These are phyloP conservation scores for Bungarus multicinctus DNA, from an alignment of 2,113 vertebrate species.

Conservation along the genomic window DNA sequence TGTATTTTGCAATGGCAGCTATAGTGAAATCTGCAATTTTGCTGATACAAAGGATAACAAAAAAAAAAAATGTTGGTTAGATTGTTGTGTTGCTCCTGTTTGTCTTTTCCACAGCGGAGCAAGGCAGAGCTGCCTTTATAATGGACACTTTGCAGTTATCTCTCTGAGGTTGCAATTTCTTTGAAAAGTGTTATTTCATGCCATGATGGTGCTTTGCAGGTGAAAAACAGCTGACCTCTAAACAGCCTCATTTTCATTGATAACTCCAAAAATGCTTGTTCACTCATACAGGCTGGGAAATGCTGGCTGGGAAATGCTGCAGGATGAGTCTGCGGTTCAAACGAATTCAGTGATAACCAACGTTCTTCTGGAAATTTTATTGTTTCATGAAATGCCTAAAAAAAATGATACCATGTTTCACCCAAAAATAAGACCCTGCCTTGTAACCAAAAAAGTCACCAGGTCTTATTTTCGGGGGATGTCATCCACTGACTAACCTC, in stretches of 20 bases:
- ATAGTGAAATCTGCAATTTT: neutral
- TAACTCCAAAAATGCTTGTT: neutral
- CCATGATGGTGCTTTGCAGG: neutral
- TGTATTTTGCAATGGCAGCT: neutral
- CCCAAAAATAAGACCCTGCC: no score
- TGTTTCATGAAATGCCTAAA: neutral
- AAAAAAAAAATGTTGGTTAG: neutral
- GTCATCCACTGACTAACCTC: no score
- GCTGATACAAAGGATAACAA: neutral
- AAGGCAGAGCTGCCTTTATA: neutral
- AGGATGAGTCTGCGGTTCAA: neutral
- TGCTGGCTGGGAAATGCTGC: neutral
- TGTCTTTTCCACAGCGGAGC: neutral
- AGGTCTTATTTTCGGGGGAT: no score
- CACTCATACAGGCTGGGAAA: neutral
- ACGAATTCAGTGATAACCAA: neutral
- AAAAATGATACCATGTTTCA: no score
- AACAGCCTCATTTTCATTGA: neutral
- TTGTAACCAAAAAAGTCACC: no score
- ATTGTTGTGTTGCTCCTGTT: neutral
- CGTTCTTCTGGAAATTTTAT: neutral
- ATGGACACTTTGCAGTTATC: neutral
- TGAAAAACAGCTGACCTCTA: neutral
- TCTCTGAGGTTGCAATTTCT: neutral
- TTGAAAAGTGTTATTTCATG: neutral